Evolutionary conservation across 2,888 invertebrate species (phyloP).

Genomic region (Heliconius erato): DNA sequence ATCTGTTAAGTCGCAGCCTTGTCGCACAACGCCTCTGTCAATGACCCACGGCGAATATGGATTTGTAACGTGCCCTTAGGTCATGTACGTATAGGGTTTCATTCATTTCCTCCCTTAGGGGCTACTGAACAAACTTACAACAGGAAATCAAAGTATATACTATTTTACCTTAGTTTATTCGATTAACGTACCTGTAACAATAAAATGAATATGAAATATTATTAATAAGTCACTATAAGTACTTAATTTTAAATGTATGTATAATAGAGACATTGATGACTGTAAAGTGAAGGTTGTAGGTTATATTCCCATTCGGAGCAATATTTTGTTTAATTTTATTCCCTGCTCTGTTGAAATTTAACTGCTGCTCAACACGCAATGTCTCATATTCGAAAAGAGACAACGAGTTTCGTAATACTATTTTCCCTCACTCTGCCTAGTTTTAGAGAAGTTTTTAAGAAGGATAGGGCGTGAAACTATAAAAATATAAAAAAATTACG

Average conservation of each 20-base stretch:
- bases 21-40: constrained; percentile 27
- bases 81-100: constrained; percentile 27
- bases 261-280: background rate
- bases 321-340: background rate
- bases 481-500: no score
- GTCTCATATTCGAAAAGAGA: no score
- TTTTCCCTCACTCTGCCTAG: no score
- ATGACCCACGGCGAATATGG: constrained; percentile 36
- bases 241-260: background rate
- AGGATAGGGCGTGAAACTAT: no score
- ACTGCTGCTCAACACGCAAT: no score
- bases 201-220: background rate
- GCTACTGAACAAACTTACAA: background rate
- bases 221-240: background rate
- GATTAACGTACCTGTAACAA: constrained; percentile 3
- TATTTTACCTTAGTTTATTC: background rate
- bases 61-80: constrained; percentile 35
- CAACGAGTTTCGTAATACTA: no score
- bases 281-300: no score
- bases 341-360: no score
- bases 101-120: constrained; percentile 32
- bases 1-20: background rate
- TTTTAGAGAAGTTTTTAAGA: no score
- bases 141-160: background rate
- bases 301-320: background rate